Evolutionary conservation across 2,888 invertebrate species (phyloP).

Genomic region (Eumacrocentrus americanus): DNA sequence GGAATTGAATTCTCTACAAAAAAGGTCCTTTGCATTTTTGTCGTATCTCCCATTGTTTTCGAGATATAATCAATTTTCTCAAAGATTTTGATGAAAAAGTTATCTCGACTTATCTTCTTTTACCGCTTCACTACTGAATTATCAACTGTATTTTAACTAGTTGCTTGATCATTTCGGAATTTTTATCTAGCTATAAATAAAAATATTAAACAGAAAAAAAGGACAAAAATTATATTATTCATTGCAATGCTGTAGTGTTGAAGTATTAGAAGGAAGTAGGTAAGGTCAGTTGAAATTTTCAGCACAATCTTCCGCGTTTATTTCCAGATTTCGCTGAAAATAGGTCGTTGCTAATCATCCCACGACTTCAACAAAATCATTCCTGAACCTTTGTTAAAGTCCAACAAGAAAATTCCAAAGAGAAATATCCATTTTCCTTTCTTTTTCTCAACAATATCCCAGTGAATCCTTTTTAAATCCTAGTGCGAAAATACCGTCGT

Average conservation of each 20-base stretch:
- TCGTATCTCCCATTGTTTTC: too few relatives aligned
- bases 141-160: constrained; percentile 4
- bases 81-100: too few relatives aligned
- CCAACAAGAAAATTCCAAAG: neutral
- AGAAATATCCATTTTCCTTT: neutral
- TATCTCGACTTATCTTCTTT: neutral
- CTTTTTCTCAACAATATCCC: neutral
- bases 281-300: constrained; percentile 14
- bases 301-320: constrained; percentile 18
- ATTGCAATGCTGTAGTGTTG: neutral
- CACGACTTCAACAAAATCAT: too few relatives aligned
- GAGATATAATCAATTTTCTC: too few relatives aligned
- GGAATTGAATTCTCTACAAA: too few relatives aligned
- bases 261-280: neutral
- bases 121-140: neutral
- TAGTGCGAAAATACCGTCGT: neutral
- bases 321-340: constrained; percentile 19
- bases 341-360: too few relatives aligned
- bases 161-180: neutral
- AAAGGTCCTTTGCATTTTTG: too few relatives aligned
- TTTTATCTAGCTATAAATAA: constrained; percentile 13
- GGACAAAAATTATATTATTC: neutral
- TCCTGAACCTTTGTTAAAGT: too few relatives aligned
- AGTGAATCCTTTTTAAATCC: neutral
- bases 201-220: neutral